Conservation (phyloP, 1,140 invertebrate genomes). For the Drosophila cardini region DNA sequence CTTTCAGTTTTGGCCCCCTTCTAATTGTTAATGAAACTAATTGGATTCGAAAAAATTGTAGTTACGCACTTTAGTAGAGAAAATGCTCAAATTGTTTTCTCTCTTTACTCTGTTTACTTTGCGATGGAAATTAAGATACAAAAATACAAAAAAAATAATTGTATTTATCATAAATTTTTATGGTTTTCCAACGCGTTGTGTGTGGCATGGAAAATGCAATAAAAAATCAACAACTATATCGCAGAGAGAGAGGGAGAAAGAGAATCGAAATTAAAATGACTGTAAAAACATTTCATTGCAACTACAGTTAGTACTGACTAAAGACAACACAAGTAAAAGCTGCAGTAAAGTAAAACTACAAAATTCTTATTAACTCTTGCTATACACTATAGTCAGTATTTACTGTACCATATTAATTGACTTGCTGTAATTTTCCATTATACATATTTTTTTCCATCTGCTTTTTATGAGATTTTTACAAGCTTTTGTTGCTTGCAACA, state of each 20-base stretch:
- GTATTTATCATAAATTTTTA: conserved; percentile 43
- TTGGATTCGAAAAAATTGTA: conserved; percentile 56
- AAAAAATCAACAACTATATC: conserved; percentile 31
- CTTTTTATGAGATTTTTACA: conserved; percentile 61
- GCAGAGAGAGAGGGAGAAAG: conserved; percentile 2
- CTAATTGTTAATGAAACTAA: conserved; percentile 69
- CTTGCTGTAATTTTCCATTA: conserved; percentile 52
- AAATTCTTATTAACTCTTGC: not conserved
- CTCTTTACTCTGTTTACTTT: conserved; percentile 32
- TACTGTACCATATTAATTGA: conserved; percentile 42
- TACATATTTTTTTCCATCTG: conserved; percentile 31
- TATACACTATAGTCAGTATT: not conserved
- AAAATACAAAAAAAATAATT: conserved; percentile 40
- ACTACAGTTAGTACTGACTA: conserved; percentile 41
- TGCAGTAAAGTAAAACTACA: too few relatives aligned
- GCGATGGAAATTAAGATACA: conserved; percentile 30
- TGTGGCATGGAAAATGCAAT: conserved; percentile 44
- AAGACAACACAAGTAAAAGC: not conserved
- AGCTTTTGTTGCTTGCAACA: conserved; percentile 28
- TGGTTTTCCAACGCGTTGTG: conserved; percentile 31
- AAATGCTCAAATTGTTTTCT: conserved; percentile 42
- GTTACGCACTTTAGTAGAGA: conserved; percentile 42
- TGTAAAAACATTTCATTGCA: conserved; percentile 49
- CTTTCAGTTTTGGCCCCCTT: conserved; percentile 4
- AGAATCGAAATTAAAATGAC: conserved; percentile 47